These are phyloP conservation scores for Solen grandis DNA, from an alignment of 1,140 invertebrate species.

Conservation along the genomic window DNA sequence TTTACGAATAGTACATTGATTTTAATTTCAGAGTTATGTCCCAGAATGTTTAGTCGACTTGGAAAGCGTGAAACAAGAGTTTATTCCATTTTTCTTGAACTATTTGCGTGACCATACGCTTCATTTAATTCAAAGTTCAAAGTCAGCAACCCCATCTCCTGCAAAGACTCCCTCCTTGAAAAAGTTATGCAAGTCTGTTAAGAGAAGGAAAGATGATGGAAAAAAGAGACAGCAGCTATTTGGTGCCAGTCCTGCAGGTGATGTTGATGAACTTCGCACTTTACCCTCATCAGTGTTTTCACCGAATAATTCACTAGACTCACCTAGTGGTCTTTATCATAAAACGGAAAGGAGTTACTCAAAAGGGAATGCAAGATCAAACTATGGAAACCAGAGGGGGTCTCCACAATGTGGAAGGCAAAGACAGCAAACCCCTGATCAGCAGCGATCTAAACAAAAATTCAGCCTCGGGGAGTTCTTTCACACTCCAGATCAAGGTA, in stretches of 20 bases:
- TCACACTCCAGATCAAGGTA: conserved; percentile 36
- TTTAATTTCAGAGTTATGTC: too few species aligned
- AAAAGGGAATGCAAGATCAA: conserved; percentile 5
- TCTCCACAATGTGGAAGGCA: conserved; percentile 52
- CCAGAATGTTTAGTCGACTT: too few species aligned
- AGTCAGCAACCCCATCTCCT: conserved; percentile 50
- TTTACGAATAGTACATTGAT: too few species aligned
- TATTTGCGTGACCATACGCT: conserved; percentile 51
- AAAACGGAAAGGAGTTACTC: conserved; percentile 28
- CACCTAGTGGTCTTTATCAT: conserved; percentile 29
- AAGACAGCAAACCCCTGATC: conserved; percentile 42
- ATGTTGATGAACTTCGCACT: conserved; percentile 31
- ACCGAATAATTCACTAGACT: conserved; percentile 47
- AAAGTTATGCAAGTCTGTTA: conserved; percentile 45
- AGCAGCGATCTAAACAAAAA: conserved; percentile 48
- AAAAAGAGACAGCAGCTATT: conserved; percentile 46
- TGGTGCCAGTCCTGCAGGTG: conserved; percentile 45
- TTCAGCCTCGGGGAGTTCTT: conserved; percentile 52
- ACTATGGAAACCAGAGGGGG: conserved; percentile 17
- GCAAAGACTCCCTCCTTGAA: conserved; percentile 53
- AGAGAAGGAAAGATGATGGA: conserved; percentile 4
- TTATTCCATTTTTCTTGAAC: conserved; percentile 53
- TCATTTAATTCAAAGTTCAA: conserved; percentile 44
- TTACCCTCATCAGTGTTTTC: conserved; percentile 46
- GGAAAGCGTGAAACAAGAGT: conserved; percentile 37